Evolutionary conservation across 2,113 vertebrate species (phyloP), one percentile per base, ranked within the genome.

Genomic region (Hucho hucho): DNA sequence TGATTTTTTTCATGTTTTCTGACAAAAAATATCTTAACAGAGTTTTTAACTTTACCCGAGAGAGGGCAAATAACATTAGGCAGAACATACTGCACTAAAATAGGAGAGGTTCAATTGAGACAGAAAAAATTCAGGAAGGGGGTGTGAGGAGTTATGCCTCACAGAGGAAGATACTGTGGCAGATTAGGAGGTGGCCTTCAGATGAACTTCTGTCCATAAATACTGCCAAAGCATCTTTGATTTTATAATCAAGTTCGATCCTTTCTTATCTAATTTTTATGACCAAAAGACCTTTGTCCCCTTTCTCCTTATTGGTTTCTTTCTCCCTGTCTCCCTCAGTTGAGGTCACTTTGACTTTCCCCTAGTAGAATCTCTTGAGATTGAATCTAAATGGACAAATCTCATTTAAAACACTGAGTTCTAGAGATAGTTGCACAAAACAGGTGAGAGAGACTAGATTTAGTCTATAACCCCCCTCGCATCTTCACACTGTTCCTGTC

Each of bases 21-120:
- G 11, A 46, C 29, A 14, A n/a, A 64, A 43, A 6, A 69, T 18
- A 2, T 22, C 77, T 82, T 78, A 37, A 32, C 64, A 22, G 56
- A 64, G 26, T 78, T 81, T 84, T 82, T 77, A 81, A 80, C 72
- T 87, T 75, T 71, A 75, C 68, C 77, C 70, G 58, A 74, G 58
- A 74, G 80, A 79, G 75, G 81, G 75, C 25, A 79, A 85, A 82
- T 77, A 75, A 79, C 68, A 69, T 83, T 81, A 75, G 78, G 78
- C 72, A 66, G 80, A 89, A 88, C 89, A 90, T 80, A 87, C 37
- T 43, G 37, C 37, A 43, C 89, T 93, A 91, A 93, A 92, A 88
- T 92, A 91, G 91, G 90, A 90, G 84, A 82, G 72, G 87, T 87
- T 74, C 32, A 7, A 85, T 75, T 81, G 78, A 87, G 74, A 74